phyloP scores from a whole-genome alignment of 2,113 vertebrate species.

The Microtus oregoni region DNA sequence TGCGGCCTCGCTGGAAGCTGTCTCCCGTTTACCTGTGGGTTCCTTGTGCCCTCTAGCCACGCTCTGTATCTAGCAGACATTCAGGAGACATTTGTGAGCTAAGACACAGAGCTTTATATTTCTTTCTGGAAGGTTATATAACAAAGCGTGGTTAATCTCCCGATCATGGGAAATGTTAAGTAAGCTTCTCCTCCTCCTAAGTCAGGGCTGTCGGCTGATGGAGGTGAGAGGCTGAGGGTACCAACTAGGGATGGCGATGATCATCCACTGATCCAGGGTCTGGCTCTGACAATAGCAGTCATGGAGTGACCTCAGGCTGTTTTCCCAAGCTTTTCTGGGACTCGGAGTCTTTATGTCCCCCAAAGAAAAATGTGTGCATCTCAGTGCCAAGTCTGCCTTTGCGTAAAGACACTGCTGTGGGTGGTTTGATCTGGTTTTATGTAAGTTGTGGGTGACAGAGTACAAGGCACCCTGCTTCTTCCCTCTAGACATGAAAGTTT shows the following conservation, averaged over 20 bases:
- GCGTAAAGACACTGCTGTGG: neutral
- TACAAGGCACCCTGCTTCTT: neutral
- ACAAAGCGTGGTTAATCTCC: neutral
- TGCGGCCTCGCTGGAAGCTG: neutral
- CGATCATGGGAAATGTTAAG: neutral
- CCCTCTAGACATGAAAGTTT: neutral
- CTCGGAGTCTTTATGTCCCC: neutral
- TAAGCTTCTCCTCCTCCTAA: neutral
- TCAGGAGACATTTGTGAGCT: constrained; percentile 26
- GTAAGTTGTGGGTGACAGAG: neutral
- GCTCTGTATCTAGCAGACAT: neutral
- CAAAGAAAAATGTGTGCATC: neutral
- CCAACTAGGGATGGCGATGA: neutral
- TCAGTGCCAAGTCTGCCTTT: neutral
- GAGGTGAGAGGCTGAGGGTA: neutral
- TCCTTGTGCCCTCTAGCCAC: neutral
- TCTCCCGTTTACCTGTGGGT: constrained; percentile 24
- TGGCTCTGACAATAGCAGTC: no score
- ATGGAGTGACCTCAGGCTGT: neutral
- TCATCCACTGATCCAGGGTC: neutral
- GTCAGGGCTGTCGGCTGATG: neutral
- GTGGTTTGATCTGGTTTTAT: neutral
- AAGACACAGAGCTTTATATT: neutral
- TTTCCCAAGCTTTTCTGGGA: neutral
- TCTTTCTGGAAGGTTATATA: constrained; percentile 21